Conservation (phyloP, 2,797 vertebrate species). For the Sylvilagus floridanus region DNA sequence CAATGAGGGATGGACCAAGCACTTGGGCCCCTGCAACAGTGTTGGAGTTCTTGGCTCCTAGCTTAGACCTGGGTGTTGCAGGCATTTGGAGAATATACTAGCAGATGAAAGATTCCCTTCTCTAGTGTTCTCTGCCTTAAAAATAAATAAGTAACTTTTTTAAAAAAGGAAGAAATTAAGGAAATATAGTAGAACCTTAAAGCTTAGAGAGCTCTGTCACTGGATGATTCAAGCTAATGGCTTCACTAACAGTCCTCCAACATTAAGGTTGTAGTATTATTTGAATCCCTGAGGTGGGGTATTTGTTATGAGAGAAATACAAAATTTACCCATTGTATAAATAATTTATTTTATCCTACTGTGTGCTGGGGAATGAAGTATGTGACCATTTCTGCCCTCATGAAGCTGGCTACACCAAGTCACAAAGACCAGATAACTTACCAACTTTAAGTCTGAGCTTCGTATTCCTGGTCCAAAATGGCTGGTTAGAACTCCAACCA, state of each 20-base stretch:
- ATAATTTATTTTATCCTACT: constrained; percentile 17
- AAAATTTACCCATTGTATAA: neutral
- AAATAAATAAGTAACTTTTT: no score
- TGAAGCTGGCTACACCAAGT: neutral
- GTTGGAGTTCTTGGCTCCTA: no score
- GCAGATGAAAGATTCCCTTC: no score
- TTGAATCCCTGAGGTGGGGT: neutral
- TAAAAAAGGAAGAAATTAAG: neutral
- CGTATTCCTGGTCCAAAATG: neutral
- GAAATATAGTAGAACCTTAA: neutral
- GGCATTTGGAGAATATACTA: no score
- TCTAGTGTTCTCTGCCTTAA: no score
- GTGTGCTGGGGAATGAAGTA: neutral
- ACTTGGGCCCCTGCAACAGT: no score
- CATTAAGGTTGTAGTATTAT: neutral
- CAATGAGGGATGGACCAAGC: no score
- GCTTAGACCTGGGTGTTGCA: no score
- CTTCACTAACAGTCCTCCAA: constrained; percentile 8
- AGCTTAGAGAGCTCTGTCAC: neutral
- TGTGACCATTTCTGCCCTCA: neutral
- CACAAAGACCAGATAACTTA: neutral
- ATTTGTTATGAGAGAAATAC: constrained; percentile 11
- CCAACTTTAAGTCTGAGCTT: neutral
- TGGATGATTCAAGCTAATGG: neutral
- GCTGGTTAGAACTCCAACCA: neutral